These are phyloP conservation scores for Thamnophis elegans DNA, from an alignment of 2,797 vertebrate genomes.

Conservation along the genomic window DNA sequence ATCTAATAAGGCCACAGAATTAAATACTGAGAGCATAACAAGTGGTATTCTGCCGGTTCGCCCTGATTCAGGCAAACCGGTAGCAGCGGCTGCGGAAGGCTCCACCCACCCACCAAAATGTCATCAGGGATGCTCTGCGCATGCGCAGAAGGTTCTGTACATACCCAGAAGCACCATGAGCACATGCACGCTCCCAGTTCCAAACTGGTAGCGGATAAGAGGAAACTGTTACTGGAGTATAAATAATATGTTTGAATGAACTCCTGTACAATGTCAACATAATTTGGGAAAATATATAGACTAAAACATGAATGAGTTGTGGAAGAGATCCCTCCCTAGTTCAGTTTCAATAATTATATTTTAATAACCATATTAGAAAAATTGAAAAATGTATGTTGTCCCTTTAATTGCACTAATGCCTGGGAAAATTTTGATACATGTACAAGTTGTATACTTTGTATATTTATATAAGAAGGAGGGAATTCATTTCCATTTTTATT, in stretches of 20 bases:
- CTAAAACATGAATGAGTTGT: background rate
- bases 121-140: too few relatives aligned
- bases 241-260: background rate
- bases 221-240: background rate
- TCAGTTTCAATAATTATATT: background rate
- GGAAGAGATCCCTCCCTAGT: background rate
- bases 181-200: too few relatives aligned
- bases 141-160: too few relatives aligned
- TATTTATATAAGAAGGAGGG: background rate
- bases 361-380: background rate
- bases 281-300: background rate
- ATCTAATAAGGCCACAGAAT: background rate
- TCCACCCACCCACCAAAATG: too few relatives aligned
- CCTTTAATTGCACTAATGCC: background rate
- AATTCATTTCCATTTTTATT: conserved; percentile 1
- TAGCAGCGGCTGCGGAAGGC: too few relatives aligned
- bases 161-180: too few relatives aligned
- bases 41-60: too few relatives aligned
- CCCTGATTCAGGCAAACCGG: too few relatives aligned
- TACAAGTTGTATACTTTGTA: background rate
- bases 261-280: background rate
- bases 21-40: conserved; percentile 1
- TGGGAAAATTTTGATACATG: background rate
- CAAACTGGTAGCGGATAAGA: too few relatives aligned
- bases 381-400: background rate